Conservation (phyloP, 2,888 invertebrate species). For the Rhagophthalmus giganteus region DNA sequence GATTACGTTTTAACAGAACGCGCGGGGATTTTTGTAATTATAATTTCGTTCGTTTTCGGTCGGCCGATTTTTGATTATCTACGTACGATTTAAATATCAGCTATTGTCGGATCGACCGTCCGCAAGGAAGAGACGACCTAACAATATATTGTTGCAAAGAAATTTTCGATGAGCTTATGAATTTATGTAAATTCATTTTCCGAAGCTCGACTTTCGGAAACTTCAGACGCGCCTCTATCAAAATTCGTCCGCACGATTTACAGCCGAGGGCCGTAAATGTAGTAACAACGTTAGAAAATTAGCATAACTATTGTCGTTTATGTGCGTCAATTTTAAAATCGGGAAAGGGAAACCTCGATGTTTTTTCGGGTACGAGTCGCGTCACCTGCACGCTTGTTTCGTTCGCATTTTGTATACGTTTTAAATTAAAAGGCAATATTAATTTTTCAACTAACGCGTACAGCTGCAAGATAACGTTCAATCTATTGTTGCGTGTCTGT, state of each 20-base stretch:
- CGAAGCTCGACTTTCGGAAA: constrained; percentile 1
- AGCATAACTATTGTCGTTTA: constrained; percentile 2
- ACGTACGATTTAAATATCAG: constrained; percentile 17
- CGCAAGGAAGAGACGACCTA: constrained; percentile 2
- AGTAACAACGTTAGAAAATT: constrained; percentile 16
- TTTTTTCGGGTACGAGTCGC: too few species aligned
- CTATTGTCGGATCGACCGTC: constrained; percentile 10
- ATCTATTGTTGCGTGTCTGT: too few species aligned
- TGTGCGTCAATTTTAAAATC: too few species aligned
- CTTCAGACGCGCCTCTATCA: not conserved
- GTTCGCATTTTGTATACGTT: too few species aligned
- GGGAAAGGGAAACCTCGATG: too few species aligned
- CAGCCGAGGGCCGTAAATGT: not conserved
- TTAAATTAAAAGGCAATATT: too few species aligned
- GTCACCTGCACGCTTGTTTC: too few species aligned
- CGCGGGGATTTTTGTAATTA: constrained; percentile 15
- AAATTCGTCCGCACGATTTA: too few species aligned
- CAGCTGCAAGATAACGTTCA: too few species aligned
- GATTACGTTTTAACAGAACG: constrained; percentile 41
- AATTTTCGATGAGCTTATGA: constrained; percentile 6
- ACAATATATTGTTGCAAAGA: constrained; percentile 6
- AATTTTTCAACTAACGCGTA: too few species aligned
- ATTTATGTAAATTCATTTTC: constrained; percentile 15
- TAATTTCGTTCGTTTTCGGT: constrained; percentile 24
- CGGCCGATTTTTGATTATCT: constrained; percentile 22